These are phyloP conservation scores for Corythoichthys haematopterus DNA, from an alignment of 2,113 vertebrate genomes.

Conservation along the genomic window DNA sequence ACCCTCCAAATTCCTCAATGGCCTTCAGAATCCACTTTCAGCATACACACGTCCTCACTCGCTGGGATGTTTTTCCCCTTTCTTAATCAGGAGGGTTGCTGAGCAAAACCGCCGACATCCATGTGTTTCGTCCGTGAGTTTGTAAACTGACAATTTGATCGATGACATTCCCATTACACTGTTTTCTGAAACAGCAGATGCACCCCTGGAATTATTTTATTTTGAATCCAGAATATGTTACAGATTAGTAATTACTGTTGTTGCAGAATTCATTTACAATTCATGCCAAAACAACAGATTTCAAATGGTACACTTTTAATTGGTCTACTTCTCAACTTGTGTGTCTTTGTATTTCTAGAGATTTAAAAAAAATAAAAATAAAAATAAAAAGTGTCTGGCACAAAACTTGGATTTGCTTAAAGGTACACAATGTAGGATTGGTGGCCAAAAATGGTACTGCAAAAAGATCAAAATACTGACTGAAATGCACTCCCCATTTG, in stretches of 20 bases:
- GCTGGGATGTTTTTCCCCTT: not conserved
- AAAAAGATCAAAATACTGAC: too few relatives aligned
- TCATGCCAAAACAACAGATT: not conserved
- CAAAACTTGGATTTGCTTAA: not conserved
- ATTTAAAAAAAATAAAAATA: not conserved
- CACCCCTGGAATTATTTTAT: constrained; percentile 2
- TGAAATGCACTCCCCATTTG: too few relatives aligned
- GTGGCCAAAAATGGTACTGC: too few relatives aligned
- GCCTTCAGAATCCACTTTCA: constrained; percentile 11
- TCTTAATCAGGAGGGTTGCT: not conserved
- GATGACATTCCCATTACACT: constrained; percentile 1
- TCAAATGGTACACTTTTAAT: not conserved
- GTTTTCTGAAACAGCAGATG: constrained; percentile 5
- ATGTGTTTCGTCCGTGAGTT: constrained; percentile 5
- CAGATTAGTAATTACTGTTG: not conserved
- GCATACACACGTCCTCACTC: constrained; percentile 13
- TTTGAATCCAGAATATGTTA: not conserved
- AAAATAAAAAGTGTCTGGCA: not conserved
- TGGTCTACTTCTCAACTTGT: not conserved
- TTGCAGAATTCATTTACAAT: not conserved
- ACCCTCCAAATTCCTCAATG: constrained; percentile 23
- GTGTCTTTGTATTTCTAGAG: not conserved
- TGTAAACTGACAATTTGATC: constrained; percentile 1
- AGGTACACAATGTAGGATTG: too few relatives aligned
- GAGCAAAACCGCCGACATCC: not conserved